Percentiles rank a stretch among this genome's conserved stretches.
phyloP scores from a whole-genome alignment of 2,888 invertebrate species.

The Zele albiditarsus region DNA sequence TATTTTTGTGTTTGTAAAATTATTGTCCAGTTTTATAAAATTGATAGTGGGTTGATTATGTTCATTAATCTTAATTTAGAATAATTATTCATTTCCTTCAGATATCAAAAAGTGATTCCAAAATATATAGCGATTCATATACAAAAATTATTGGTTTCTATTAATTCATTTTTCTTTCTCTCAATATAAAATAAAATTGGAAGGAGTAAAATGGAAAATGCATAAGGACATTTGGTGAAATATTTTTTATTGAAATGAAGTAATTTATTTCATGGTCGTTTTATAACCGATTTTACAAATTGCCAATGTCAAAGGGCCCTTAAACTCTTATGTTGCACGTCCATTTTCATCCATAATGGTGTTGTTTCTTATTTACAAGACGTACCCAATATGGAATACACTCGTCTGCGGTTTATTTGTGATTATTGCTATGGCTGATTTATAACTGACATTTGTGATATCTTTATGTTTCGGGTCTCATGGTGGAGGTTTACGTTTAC shows the following conservation, averaged over 20 bases:
- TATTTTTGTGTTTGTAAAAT: no score
- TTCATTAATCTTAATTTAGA: no score
- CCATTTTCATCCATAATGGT: background rate
- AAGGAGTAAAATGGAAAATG: background rate
- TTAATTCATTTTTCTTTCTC: no score
- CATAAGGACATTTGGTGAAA: background rate
- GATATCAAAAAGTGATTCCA: no score
- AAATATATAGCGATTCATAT: no score
- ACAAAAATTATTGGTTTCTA: no score
- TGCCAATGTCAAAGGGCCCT: constrained; percentile 5
- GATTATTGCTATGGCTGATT: constrained; percentile 46
- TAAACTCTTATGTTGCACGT: background rate
- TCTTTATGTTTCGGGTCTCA: constrained; percentile 42
- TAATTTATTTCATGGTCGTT: background rate
- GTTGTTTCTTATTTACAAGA: constrained; percentile 41
- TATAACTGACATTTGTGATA: constrained; percentile 46
- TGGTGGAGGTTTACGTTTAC: background rate
- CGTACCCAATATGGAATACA: constrained; percentile 42
- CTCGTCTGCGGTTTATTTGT: constrained; percentile 42
- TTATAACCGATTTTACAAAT: constrained; percentile 10
- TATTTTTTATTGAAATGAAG: background rate
- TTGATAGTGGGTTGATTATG: no score
- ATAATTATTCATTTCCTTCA: no score
- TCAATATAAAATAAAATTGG: no score
- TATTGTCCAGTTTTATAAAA: no score